Conservation (phyloP, 2,888 invertebrate species). For the Eristalis intricaria region DNA sequence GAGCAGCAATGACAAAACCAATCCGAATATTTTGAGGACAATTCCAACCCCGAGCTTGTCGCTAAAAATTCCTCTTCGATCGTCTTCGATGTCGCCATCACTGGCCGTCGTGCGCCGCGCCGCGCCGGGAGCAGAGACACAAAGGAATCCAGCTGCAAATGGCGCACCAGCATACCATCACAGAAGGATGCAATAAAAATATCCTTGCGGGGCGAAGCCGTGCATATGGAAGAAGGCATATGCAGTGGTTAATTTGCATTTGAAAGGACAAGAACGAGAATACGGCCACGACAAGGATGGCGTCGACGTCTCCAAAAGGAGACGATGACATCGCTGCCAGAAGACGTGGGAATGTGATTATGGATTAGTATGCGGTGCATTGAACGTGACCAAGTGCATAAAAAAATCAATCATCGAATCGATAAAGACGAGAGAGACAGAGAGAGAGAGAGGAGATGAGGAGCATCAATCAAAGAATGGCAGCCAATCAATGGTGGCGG, state of each 20-base stretch:
- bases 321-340: background rate
- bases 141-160: background rate
- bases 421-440: background rate
- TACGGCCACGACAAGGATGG: background rate
- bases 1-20: background rate
- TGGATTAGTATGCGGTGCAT: background rate
- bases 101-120: background rate
- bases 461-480: background rate
- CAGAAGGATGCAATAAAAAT: background rate
- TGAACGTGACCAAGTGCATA: background rate
- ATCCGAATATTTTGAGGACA: background rate
- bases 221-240: background rate
- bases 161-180: background rate
- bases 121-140: no score
- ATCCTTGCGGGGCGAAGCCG: background rate
- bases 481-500: background rate
- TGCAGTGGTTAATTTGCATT: background rate
- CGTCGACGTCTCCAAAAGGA: background rate
- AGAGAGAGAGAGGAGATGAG: background rate
- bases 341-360: background rate
- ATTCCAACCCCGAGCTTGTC: background rate
- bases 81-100: background rate
- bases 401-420: background rate
- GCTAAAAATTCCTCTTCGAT: background rate
- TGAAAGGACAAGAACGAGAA: background rate